A percentile compares a stretch with the other conserved stretches of the same genome.
Conservation (phyloP, 2,888 invertebrate species). For the Megalurothrips usitatus region DNA sequence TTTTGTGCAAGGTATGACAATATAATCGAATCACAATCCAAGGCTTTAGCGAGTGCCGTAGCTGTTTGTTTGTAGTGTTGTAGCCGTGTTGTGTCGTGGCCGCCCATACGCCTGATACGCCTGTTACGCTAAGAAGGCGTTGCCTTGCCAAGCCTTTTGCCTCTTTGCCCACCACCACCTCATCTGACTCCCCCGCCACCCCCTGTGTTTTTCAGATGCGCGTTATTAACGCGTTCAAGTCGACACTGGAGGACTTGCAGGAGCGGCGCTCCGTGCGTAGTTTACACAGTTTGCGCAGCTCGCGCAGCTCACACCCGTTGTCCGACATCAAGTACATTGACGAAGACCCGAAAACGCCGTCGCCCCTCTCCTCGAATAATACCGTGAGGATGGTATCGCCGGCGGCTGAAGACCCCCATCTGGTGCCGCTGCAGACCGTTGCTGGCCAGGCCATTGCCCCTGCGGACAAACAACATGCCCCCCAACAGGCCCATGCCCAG, state of each 20-base stretch:
- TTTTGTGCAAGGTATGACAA: constrained; percentile 19
- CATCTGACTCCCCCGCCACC: constrained; percentile 21
- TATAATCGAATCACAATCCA: constrained; percentile 11
- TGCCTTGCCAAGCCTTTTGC: constrained; percentile 15
- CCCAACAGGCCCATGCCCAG: constrained; percentile 38
- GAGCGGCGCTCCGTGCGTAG: constrained; percentile 98
- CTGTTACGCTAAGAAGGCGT: constrained; percentile 32
- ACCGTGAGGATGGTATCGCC: constrained; percentile 40
- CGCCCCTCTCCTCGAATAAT: constrained; percentile 43
- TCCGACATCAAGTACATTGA: constrained; percentile 82
- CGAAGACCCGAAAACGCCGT: constrained; percentile 57
- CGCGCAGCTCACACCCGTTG: constrained; percentile 69
- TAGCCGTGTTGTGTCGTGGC: constrained; percentile 24
- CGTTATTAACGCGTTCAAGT: constrained; percentile 99
- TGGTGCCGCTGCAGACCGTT: constrained; percentile 34
- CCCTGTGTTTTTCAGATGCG: constrained; percentile 84
- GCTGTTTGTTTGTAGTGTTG: constrained; percentile 11
- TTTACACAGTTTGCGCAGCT: constrained; percentile 87
- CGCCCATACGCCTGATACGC: constrained; percentile 19
- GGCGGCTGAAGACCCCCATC: constrained; percentile 40
- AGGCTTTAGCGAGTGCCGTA: constrained; percentile 21
- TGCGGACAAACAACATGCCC: constrained; percentile 38
- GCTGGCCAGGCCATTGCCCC: constrained; percentile 32
- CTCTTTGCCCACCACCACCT: constrained; percentile 12
- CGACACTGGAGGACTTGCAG: constrained; percentile 98